Conservation (phyloP, 2,797 vertebrate species). For the Sylvilagus floridanus region DNA sequence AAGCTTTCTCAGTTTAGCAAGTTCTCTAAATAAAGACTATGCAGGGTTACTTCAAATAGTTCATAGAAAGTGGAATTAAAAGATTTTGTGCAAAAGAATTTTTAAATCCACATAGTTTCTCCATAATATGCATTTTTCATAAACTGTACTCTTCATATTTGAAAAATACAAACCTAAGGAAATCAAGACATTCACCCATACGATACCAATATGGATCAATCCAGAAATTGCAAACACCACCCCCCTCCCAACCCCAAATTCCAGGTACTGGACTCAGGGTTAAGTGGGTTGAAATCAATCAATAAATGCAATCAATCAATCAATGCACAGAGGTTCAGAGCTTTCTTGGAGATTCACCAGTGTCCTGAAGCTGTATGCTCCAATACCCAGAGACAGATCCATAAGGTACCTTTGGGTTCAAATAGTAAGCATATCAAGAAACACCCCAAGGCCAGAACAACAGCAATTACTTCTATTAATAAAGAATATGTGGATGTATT, state of each 20-base stretch:
- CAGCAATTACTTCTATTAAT: slow-evolving; percentile 5
- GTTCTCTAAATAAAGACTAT: neutral
- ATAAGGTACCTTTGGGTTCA: neutral
- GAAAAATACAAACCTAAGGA: neutral
- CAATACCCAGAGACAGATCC: neutral
- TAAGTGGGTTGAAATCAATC: neutral
- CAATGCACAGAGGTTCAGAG: neutral
- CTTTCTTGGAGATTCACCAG: neutral
- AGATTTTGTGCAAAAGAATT: too few species aligned
- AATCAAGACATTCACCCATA: neutral
- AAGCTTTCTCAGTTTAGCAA: neutral
- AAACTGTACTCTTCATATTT: neutral
- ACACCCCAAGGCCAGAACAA: neutral
- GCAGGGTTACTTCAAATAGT: too few species aligned
- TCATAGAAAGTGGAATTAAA: too few species aligned
- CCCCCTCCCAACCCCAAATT: neutral
- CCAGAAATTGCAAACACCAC: neutral
- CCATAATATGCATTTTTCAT: too few species aligned
- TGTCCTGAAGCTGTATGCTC: neutral
- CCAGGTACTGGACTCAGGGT: neutral
- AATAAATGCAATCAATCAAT: neutral
- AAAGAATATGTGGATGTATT: neutral
- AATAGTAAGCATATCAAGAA: slow-evolving; percentile 33
- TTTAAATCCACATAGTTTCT: too few species aligned
- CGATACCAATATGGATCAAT: slow-evolving; percentile 37